Conservation (phyloP, 92 coral and sea anemone genomes). For the Palythoa heliodiscus region DNA sequence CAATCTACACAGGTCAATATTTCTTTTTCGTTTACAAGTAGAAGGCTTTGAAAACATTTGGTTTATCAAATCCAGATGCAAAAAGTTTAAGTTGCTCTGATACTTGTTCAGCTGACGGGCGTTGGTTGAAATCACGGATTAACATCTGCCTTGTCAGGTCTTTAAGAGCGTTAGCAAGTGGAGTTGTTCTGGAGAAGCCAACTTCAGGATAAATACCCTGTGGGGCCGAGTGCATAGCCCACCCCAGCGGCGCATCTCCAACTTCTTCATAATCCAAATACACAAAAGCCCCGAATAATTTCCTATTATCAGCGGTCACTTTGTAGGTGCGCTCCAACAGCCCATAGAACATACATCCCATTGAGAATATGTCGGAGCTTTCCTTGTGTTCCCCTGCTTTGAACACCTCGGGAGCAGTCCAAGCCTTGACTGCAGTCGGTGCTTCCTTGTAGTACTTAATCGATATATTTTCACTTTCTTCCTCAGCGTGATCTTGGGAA, state of each 20-base stretch:
- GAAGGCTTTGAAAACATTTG: slow-evolving; percentile 38
- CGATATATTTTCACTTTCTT: slow-evolving; percentile 15
- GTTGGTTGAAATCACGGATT: slow-evolving; percentile 34
- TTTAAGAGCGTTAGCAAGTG: slow-evolving; percentile 47
- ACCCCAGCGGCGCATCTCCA: slow-evolving; percentile 50
- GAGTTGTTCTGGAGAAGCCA: slow-evolving; percentile 41
- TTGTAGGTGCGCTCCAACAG: slow-evolving; percentile 77
- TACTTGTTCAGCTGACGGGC: slow-evolving; percentile 57
- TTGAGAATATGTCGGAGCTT: slow-evolving; percentile 80
- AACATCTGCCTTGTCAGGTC: slow-evolving; percentile 51
- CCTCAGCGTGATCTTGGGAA: slow-evolving; percentile 30
- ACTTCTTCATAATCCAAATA: slow-evolving; percentile 25
- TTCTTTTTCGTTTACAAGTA: slow-evolving; percentile 12
- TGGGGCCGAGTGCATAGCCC: slow-evolving; percentile 52
- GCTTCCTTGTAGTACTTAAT: slow-evolving; percentile 54
- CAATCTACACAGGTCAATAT: background rate
- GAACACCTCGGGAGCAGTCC: slow-evolving; percentile 85
- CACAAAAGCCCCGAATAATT: slow-evolving; percentile 83
- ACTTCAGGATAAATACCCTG: slow-evolving; percentile 32
- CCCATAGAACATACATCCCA: slow-evolving; percentile 78
- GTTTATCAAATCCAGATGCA: slow-evolving; percentile 40
- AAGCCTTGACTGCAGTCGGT: slow-evolving; percentile 41
- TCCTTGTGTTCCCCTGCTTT: slow-evolving; percentile 51
- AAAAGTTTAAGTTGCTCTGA: slow-evolving; percentile 27
- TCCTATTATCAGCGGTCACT: slow-evolving; percentile 35